Evolutionary conservation across 1,140 invertebrate species (phyloP), one percentile per base, ranked within the genome.

Genomic region (Lasioglossum albipes): DNA sequence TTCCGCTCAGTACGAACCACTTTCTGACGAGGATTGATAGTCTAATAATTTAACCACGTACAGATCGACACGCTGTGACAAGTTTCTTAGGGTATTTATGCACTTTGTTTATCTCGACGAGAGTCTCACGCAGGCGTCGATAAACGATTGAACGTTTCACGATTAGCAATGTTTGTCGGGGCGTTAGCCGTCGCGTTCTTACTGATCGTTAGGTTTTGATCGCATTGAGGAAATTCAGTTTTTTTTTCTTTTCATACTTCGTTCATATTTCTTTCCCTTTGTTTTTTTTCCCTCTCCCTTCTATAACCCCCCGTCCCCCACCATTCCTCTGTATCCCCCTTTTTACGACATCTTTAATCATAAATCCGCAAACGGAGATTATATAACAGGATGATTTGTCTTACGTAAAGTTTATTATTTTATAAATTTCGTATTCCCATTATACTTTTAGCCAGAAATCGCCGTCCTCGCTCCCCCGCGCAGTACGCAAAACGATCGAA

Each of bases 21-120:
- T 98, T 2, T 97, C 96, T 75, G 97, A 97, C 93, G 97, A 98
- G 93, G 97, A 97, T 94, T 97, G 92, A 93, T 91, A 86, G 77
- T 85, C 81, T 73, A 68, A 64, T 82, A 66, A 68, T 61, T 69
- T 72, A 72, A 22, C 49, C n/a, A 70, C 73, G 45, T 52, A 42
- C 41, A 71, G 52, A 62, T n/a, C 52, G 36, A 64, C 57, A 68
- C 65, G 65, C 74, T 75, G 57, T 81, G 75, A 72, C 73, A 67
- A 54, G 36, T 22, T 69, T 72, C 45, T 83, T 79, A 75, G 70
- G 52, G 64, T 78, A 81, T 77, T 79, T 49, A 75, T 57, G 45
- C 65, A n/a, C n/a, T 80, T 74, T 45, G 62, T 75, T 75, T 52
- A 74, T 31, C 64, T 52, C 27, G 65, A 68, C 72, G 42, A 59